Evolutionary conservation across 2,113 vertebrate species (phyloP).

Genomic region (Heterotilapia buettikoferi): DNA sequence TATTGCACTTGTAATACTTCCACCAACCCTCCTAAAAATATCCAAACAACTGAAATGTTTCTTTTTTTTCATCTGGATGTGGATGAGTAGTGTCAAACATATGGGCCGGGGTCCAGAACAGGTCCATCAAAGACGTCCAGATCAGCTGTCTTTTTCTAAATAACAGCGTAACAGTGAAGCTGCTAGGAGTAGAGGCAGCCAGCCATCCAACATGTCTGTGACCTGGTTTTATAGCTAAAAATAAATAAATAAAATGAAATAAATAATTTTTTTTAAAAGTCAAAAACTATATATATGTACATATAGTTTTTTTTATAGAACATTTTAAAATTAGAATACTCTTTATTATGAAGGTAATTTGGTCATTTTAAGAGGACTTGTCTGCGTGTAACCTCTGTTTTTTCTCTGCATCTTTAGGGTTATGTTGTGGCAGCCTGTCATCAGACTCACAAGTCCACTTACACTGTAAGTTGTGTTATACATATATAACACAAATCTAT

Average conservation of each 20-base stretch:
- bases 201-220: not conserved
- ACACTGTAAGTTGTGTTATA: constrained; percentile 39
- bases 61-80: not conserved
- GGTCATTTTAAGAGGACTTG: not conserved
- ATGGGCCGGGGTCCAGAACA: not conserved
- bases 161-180: fast-evolving
- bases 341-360: not conserved
- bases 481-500: too few species aligned
- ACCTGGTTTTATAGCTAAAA: not conserved
- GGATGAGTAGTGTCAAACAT: not conserved
- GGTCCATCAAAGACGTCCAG: not conserved
- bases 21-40: fast-evolving
- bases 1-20: not conserved
- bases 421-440: not conserved
- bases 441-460: constrained; percentile 36
- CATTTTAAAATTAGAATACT: not conserved
- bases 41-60: not conserved
- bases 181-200: not conserved
- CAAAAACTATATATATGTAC: not conserved
- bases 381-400: not conserved
- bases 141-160: fast-evolving
- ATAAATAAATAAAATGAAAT: not conserved
- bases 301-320: not conserved
- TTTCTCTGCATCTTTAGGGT: constrained; percentile 22
- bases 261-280: not conserved